These are phyloP conservation scores for Sarcophaga bullata DNA, from an alignment of 1,140 invertebrate species.

Conservation along the genomic window DNA sequence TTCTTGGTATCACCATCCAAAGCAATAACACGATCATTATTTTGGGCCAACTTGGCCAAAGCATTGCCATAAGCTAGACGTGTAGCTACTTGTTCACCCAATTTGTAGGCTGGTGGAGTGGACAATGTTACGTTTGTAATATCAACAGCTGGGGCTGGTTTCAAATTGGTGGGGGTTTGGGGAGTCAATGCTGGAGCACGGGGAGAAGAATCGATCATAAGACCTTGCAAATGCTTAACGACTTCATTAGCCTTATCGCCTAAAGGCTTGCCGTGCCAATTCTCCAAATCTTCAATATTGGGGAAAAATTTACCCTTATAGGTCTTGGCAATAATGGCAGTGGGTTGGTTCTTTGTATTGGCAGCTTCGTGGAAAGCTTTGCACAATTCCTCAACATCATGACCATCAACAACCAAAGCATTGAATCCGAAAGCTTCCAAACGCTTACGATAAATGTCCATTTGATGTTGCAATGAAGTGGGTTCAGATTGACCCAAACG, in stretches of 20 bases:
- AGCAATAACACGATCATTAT: conserved; percentile 86
- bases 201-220: conserved; percentile 71
- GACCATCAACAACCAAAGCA: conserved; percentile 94
- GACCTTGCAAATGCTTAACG: conserved; percentile 76
- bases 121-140: conserved; percentile 81
- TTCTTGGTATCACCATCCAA: conserved; percentile 98
- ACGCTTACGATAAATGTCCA: conserved; percentile 89
- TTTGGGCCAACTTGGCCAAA: conserved; percentile 87
- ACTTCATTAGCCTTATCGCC: conserved; percentile 82
- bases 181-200: conserved; percentile 70
- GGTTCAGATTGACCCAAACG: conserved; percentile 96
- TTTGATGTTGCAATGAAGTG: conserved; percentile 91
- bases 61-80: conserved; percentile 94
- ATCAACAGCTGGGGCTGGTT: conserved; percentile 78
- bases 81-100: conserved; percentile 87
- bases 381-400: conserved; percentile 89
- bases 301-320: conserved; percentile 93
- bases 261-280: conserved; percentile 98
- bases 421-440: conserved; percentile 94
- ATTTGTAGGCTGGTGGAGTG: conserved; percentile 87
- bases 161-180: conserved; percentile 74
- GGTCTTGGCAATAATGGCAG: conserved; percentile 94
- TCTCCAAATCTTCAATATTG: conserved; percentile 89
- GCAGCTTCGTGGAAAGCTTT: conserved; percentile 88
- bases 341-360: conserved; percentile 83